Percentiles rank a stretch among this genome's conserved stretches.
Conservation (phyloP, 2,797 vertebrate genomes). For the Pipistrellus pygmaeus region DNA sequence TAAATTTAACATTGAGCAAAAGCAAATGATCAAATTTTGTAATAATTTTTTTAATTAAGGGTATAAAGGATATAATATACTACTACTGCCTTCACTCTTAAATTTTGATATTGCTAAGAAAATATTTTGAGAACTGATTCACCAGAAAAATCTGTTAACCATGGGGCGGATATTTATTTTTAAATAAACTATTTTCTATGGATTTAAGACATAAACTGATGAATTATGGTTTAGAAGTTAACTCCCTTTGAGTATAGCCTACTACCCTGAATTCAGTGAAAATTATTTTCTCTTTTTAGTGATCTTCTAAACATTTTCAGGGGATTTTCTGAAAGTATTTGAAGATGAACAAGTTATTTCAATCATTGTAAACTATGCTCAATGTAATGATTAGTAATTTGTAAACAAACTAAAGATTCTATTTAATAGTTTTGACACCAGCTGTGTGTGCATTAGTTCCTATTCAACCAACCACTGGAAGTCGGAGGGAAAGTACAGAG, state of each 20-base stretch:
- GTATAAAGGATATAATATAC: background rate
- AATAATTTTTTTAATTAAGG: constrained; percentile 62
- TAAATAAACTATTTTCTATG: constrained; percentile 71
- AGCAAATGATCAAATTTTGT: constrained; percentile 57
- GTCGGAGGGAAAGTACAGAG: background rate
- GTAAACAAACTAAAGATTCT: background rate
- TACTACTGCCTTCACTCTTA: constrained; percentile 46
- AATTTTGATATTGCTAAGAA: constrained; percentile 57
- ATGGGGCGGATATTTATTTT: constrained; percentile 57
- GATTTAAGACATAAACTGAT: constrained; percentile 52
- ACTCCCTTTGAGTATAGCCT: background rate
- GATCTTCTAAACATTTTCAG: constrained; percentile 8
- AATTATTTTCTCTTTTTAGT: constrained; percentile 33
- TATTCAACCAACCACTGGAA: background rate
- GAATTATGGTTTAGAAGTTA: constrained; percentile 10
- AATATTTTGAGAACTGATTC: constrained; percentile 67
- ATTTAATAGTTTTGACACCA: background rate
- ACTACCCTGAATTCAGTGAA: background rate
- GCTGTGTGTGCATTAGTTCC: background rate
- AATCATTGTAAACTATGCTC: background rate
- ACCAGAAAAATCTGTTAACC: constrained; percentile 72
- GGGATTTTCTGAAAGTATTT: constrained; percentile 4
- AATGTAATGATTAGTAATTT: background rate
- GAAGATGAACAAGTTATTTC: background rate
- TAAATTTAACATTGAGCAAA: constrained; percentile 51